These are phyloP conservation scores for Tachina lurida DNA, from an alignment of 2,888 invertebrate species.

Conservation along the genomic window DNA sequence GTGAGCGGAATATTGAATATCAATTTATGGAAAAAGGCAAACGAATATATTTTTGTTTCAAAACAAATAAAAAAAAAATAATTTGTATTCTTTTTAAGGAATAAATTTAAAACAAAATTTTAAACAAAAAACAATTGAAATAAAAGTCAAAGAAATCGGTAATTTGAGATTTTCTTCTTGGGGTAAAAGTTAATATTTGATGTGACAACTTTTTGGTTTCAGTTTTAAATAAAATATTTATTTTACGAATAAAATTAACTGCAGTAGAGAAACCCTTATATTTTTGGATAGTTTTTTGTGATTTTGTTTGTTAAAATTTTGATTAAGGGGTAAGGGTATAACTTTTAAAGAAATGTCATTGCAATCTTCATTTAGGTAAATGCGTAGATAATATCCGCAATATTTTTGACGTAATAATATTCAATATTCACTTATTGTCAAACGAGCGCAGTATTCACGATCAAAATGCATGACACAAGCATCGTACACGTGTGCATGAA, in stretches of 20 bases:
- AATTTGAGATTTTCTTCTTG: conserved; percentile 42
- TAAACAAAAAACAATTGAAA: not conserved
- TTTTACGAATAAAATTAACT: not conserved
- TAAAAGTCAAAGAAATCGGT: conserved; percentile 14
- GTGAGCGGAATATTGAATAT: conserved; percentile 64
- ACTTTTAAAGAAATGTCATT: not conserved
- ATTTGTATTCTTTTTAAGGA: conserved; percentile 43
- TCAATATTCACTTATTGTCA: no score
- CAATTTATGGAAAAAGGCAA: conserved; percentile 31
- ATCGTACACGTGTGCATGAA: no score
- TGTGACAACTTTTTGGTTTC: conserved; percentile 16
- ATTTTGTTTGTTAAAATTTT: not conserved
- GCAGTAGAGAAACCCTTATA: conserved; percentile 4
- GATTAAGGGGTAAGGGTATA: conserved; percentile 28
- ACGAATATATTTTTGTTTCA: conserved; percentile 30
- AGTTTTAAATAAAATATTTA: conserved; percentile 1
- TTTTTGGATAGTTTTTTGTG: not conserved
- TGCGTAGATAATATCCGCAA: no score
- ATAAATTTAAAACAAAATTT: conserved; percentile 14
- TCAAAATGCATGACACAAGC: no score
- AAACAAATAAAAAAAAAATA: conserved; percentile 24
- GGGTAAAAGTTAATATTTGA: not conserved
- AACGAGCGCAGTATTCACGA: no score
- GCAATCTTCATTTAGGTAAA: no score
- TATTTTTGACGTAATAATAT: no score